These are phyloP conservation scores for Stictonetta naevosa DNA, from an alignment of 2,113 vertebrate genomes.

Conservation along the genomic window DNA sequence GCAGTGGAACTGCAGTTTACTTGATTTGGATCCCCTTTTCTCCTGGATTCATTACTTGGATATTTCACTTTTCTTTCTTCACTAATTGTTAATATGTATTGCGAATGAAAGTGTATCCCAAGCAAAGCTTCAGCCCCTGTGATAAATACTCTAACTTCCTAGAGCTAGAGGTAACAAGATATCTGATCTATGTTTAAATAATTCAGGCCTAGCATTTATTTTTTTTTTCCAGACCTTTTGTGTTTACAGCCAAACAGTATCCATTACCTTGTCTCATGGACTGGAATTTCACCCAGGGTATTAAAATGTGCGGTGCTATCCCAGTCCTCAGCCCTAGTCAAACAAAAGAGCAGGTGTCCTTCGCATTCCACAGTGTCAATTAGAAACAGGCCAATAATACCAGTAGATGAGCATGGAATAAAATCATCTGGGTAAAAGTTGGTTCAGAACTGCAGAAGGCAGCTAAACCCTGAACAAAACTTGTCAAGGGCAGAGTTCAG, in stretches of 20 bases:
- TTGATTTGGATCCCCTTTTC: background rate
- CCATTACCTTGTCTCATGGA: conserved; percentile 29
- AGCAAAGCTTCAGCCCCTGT: background rate
- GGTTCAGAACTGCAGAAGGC: background rate
- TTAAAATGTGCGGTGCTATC: conserved; percentile 51
- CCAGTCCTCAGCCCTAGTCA: background rate
- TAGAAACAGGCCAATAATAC: background rate
- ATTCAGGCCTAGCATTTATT: conserved; percentile 66
- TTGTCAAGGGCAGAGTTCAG: background rate
- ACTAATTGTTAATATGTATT: background rate
- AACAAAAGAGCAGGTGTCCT: background rate
- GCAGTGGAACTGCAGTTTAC: background rate
- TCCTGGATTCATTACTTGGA: background rate
- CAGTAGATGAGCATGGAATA: background rate
- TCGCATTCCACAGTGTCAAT: background rate
- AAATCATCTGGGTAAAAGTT: background rate
- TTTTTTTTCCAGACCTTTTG: conserved; percentile 65
- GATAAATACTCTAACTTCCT: conserved; percentile 15
- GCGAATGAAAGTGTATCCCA: background rate
- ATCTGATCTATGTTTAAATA: conserved; percentile 67
- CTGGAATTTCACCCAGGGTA: conserved; percentile 78
- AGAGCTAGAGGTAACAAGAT: conserved; percentile 36
- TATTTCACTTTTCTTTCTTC: background rate
- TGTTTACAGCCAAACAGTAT: conserved; percentile 63
- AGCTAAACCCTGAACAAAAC: background rate